These are phyloP conservation scores for Amiota mariae DNA, from an alignment of 2,888 invertebrate genomes.

Conservation along the genomic window DNA sequence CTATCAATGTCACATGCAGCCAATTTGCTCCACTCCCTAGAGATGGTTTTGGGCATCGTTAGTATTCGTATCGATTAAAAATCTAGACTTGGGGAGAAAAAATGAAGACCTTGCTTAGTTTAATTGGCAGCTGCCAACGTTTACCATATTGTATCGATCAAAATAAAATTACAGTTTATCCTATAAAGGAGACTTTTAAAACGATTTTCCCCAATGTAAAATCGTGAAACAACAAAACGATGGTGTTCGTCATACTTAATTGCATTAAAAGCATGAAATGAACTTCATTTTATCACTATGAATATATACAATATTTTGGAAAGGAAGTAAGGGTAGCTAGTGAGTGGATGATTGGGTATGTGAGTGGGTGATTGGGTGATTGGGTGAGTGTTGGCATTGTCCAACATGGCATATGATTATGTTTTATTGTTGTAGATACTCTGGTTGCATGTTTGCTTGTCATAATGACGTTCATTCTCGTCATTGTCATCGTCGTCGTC, in stretches of 20 bases:
- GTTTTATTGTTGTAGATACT: conserved; percentile 6
- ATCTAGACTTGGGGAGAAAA: conserved; percentile 27
- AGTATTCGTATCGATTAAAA: conserved; percentile 50
- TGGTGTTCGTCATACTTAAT: conserved; percentile 16
- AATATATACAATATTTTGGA: neutral
- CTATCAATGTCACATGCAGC: conserved; percentile 61
- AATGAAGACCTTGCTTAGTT: conserved; percentile 51
- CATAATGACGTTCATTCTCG: conserved; percentile 34
- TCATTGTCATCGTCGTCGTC: conserved; percentile 26
- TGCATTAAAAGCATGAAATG: conserved; percentile 21
- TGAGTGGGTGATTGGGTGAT: neutral
- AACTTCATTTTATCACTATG: neutral
- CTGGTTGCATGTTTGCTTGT: conserved; percentile 6
- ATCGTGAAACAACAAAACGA: neutral
- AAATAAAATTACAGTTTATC: conserved; percentile 42
- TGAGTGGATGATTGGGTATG: neutral
- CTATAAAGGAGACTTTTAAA: too few species aligned
- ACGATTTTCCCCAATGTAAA: too few species aligned
- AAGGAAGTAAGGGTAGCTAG: neutral
- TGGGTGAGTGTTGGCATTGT: neutral
- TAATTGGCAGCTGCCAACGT: conserved; percentile 63
- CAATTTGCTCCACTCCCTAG: neutral
- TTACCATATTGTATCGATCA: conserved; percentile 56
- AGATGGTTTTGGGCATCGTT: conserved; percentile 39
- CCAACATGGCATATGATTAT: neutral